Percentiles rank a stretch among this genome's conserved stretches.
These are phyloP conservation scores for Vireo griseus DNA, from an alignment of 2,797 vertebrate genomes.

Conservation along the genomic window DNA sequence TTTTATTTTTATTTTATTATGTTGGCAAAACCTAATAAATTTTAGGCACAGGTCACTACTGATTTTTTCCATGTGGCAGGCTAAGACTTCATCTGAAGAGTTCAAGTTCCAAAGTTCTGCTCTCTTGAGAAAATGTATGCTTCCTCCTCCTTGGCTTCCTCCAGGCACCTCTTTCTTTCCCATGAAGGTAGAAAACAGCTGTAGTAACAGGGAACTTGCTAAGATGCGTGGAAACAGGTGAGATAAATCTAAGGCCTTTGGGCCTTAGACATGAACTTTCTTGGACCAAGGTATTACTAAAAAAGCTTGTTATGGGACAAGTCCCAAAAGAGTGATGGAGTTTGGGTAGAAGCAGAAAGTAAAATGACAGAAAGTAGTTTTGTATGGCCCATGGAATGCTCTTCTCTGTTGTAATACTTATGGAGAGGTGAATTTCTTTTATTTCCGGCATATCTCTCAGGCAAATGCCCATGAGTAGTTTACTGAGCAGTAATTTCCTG, in stretches of 20 bases:
- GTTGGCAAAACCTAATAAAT: background rate
- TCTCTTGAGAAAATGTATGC: background rate
- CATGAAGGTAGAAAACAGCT: accelerated
- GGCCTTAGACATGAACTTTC: background rate
- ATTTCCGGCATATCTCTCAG: background rate
- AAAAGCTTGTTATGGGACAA: background rate
- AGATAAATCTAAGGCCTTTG: background rate
- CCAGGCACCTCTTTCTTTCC: background rate
- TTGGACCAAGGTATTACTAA: background rate
- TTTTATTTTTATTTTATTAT: no score
- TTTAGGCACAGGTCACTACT: accelerated
- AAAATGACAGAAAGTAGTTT: no score
- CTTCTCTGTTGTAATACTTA: background rate
- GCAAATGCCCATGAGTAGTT: background rate
- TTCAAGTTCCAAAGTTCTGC: background rate
- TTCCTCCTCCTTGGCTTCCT: background rate
- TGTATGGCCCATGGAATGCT: background rate
- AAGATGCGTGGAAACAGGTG: background rate
- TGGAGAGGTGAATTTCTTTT: background rate
- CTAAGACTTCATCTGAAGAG: background rate
- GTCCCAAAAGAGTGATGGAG: background rate
- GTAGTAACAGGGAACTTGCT: background rate
- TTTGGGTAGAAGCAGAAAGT: background rate
- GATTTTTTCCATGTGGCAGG: background rate
- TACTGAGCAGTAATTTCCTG: background rate